Evolutionary conservation across 2,888 invertebrate genomes (phyloP), one percentile per base, ranked within the genome.

Genomic region (Philereme vetulata): DNA sequence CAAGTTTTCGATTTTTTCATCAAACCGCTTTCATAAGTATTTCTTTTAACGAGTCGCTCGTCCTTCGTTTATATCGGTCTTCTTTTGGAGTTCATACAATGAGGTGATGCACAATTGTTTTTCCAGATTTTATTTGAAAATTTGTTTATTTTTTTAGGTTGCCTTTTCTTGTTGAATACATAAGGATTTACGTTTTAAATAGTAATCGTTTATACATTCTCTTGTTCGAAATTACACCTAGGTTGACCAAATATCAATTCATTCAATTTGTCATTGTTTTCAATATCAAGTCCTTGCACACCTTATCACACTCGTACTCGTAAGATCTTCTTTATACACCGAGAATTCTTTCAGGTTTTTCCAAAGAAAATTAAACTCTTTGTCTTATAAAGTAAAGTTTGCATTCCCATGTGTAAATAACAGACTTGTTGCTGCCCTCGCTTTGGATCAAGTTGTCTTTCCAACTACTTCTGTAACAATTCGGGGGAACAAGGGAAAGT

Each of bases 391-490:
- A 52, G 75, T 71, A 86, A 75, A 78, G 83, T 80, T 79, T 72
- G 72, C 68, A 78, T 84, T 85, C 74, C 77, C 70, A 68, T 76
- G 81, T 75, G 71, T 67, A 68, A 64, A 69, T 64, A 62, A 62
- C 66, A 74, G 80, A 90, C 89, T 88, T 90, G 90, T 90, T 90
- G 89, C 89, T 89, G 86, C 77, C 81, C 81, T 81, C 76, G 72
- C 81, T 63, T 63, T 81, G 85, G 88, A 88, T 88, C 89, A 86
- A 89, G 88, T 85, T 88, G 89, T 88, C 88, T 87, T 82, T 80
- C 76, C 80, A 81, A 84, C 79, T 85, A 81, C 84, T 84, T 82
- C 82, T 83, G 83, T 81, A 81, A 81, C 77, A 81, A 86, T 87
- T 82, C 74, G 72, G 77, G 72, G 55, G 68, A 87, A 87, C 83